phyloP scores from a whole-genome alignment of 2,888 invertebrate genomes.

The Fissipunctia ypsillon region DNA sequence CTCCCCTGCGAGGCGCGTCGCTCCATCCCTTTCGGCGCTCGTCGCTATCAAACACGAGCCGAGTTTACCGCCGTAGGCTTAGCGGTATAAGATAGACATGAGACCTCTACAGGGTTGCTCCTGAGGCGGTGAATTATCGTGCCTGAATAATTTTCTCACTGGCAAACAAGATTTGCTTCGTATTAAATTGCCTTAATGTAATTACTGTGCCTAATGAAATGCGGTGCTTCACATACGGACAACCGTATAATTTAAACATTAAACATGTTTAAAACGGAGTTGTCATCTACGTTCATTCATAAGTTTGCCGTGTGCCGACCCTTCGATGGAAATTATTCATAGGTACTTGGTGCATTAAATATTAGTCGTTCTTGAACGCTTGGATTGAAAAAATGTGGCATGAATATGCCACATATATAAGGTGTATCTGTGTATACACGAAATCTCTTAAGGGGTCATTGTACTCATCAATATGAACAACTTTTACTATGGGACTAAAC shows the following conservation, averaged over 20 bases:
- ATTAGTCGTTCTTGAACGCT: neutral
- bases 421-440: too few relatives aligned
- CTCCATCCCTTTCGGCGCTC: slow-evolving; percentile 78
- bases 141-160: slow-evolving; percentile 81
- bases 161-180: slow-evolving; percentile 76
- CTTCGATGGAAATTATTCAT: slow-evolving; percentile 32
- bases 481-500: too few relatives aligned
- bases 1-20: slow-evolving; percentile 68
- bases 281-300: slow-evolving; percentile 57
- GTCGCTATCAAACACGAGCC: slow-evolving; percentile 85
- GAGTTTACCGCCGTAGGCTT: slow-evolving; percentile 89
- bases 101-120: slow-evolving; percentile 83
- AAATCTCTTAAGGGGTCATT: too few relatives aligned
- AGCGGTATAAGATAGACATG: slow-evolving; percentile 90
- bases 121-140: slow-evolving; percentile 77
- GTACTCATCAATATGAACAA: too few relatives aligned
- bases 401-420: too few relatives aligned
- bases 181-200: slow-evolving; percentile 80
- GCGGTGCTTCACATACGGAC: slow-evolving; percentile 62
- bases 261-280: slow-evolving; percentile 61
- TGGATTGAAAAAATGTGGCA: slow-evolving; percentile 25
- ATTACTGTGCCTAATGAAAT: slow-evolving; percentile 76
- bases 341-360: slow-evolving; percentile 34
- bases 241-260: slow-evolving; percentile 58
- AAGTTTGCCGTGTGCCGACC: slow-evolving; percentile 39